A percentile compares a stretch with the other conserved stretches of the same genome.
phyloP scores from a whole-genome alignment of 2,797 vertebrate genomes.

The Galago senegalensis region DNA sequence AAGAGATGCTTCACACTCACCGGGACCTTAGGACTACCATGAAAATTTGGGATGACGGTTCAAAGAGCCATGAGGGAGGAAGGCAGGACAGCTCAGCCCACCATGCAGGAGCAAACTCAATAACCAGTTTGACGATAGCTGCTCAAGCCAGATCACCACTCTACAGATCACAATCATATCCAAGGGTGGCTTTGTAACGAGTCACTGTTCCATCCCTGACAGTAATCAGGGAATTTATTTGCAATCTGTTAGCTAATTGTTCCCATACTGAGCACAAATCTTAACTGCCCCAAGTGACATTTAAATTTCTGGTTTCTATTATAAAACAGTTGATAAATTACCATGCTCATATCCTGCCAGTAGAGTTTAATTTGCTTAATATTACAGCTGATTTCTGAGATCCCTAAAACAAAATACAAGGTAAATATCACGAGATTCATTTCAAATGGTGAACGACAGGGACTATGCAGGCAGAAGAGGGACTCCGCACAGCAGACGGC shows the following conservation, averaged over 20 bases:
- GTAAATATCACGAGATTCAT: neutral
- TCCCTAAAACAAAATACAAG: neutral
- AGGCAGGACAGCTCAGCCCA: neutral
- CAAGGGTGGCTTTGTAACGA: constrained; percentile 12
- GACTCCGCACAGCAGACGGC: fast-evolving
- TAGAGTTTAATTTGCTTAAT: constrained; percentile 58
- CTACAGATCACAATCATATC: neutral
- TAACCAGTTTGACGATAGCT: neutral
- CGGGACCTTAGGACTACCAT: neutral
- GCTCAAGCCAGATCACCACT: constrained; percentile 6
- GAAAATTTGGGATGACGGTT: neutral
- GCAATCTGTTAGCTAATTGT: constrained; percentile 67
- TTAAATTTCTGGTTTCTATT: constrained; percentile 67
- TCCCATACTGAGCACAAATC: constrained; percentile 69
- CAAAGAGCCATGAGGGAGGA: neutral
- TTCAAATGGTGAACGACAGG: neutral
- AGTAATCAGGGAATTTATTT: constrained; percentile 73
- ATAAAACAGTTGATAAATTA: constrained; percentile 65
- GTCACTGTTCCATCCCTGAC: constrained; percentile 11
- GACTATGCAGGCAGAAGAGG: neutral
- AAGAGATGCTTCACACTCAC: neutral
- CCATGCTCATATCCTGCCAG: constrained; percentile 41
- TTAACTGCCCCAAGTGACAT: constrained; percentile 47
- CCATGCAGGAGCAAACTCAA: neutral
- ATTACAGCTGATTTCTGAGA: constrained; percentile 41